Conservation (phyloP, 2,113 vertebrate genomes). For the Podarcis cretensis region DNA sequence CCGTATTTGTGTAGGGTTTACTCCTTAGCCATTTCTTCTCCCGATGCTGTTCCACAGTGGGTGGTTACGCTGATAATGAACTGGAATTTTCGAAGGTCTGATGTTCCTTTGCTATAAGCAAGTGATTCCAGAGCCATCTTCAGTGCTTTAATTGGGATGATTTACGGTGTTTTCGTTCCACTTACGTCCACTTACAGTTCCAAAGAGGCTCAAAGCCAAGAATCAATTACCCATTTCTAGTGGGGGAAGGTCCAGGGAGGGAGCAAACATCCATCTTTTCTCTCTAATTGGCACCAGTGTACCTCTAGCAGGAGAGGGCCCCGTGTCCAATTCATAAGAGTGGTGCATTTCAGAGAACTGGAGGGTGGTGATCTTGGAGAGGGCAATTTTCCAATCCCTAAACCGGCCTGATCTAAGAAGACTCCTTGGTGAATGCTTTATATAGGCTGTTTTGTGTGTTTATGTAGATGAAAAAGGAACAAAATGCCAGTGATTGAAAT, state of each 20-base stretch:
- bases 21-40: too few species aligned
- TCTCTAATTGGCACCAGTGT: constrained; percentile 37
- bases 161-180: constrained; percentile 58
- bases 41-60: too few species aligned
- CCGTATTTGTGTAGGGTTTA: too few species aligned
- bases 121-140: constrained; percentile 30
- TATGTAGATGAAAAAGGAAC: neutral
- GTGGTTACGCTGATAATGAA: too few species aligned
- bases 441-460: too few species aligned
- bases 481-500: neutral
- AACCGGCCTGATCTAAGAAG: rapidly evolving
- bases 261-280: constrained; percentile 15
- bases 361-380: rapidly evolving
- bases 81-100: too few species aligned
- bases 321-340: constrained; percentile 16
- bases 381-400: neutral
- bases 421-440: rapidly evolving
- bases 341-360: neutral
- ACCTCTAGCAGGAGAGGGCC: neutral
- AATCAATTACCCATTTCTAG: neutral
- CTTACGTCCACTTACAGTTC: constrained; percentile 49
- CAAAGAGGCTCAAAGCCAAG: constrained; percentile 51
- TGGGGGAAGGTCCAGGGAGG: constrained; percentile 20
- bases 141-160: constrained; percentile 64
- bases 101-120: constrained; percentile 18